Base-by-base conservation (phyloP, 2,888 invertebrate genomes). In the Phyllotreta cruciferae region DNA sequence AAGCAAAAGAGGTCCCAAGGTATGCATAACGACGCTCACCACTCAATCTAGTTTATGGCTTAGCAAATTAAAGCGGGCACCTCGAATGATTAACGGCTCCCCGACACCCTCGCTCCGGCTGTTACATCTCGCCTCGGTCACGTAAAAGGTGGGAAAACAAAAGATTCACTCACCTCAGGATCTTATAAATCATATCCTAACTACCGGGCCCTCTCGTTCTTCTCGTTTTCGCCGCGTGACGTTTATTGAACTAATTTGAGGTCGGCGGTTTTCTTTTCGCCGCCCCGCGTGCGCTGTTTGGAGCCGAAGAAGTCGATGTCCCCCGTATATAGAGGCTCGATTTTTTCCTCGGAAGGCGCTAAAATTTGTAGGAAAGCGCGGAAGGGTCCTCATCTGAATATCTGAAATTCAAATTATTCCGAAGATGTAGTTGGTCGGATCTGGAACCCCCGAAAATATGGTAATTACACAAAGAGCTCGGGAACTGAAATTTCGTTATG, bases 1-100 rank as follows among this genome's bases (percentile, higher is more conserved):
- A 61, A 60, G 53, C 24, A 24, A 63, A 71, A 69, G 66, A 68
- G 74, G 74, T 75, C 78, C 77, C 77, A 73, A 72, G 78, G 75
- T 74, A 74, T 77, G 73, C 75, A 77, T 77, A 78, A 76, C 76
- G 70, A 71, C 71, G 71, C 72, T 76, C 76, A 70, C 76, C 75
- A 75, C 76, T 77, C 78, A 77, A 78, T 78, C 77, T 75, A 77
- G 74, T 78, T 78, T 78, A 78, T 75, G 76, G 75, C 75, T 66
- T 70, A 73, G 74, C 76, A 77, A 78, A 78, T 78, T 78, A 78
- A 77, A 77, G 76, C 75, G 67, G 74, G 74, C 75, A 74, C 71
- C 71, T 74, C 67, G 73, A 73, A 77, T 77, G 77, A 77, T 77
- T 74, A 77, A 77, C 73, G 69, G 72, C 71, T 65, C 70, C 66